phyloP scores from a whole-genome alignment of 1,140 invertebrate species.

The Drosophila fuyamai region DNA sequence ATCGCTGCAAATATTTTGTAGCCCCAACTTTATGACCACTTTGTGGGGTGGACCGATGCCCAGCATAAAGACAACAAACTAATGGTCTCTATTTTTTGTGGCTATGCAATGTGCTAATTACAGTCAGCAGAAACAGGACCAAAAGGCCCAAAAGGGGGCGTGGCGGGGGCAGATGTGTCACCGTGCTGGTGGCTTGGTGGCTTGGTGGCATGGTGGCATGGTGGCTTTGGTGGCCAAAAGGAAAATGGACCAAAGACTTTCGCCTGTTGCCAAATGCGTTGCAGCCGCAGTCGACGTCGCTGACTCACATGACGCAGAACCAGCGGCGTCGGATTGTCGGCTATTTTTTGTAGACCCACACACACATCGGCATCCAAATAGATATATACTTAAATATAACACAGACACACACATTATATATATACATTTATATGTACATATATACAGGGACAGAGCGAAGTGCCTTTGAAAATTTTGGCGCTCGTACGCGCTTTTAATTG shows the following conservation, averaged over 20 bases:
- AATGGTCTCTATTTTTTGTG: slow-evolving; percentile 4
- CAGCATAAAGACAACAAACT: slow-evolving; percentile 44
- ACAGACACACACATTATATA: neutral
- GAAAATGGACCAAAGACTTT: slow-evolving; percentile 54
- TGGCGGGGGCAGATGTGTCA: slow-evolving; percentile 21
- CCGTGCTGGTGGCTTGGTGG: slow-evolving; percentile 9
- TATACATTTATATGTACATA: neutral
- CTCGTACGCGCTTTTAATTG: slow-evolving; percentile 79
- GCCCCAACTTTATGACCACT: neutral
- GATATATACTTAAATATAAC: neutral
- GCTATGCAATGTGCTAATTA: slow-evolving; percentile 73
- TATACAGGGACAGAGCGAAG: slow-evolving; percentile 47
- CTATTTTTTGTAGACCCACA: slow-evolving; percentile 37
- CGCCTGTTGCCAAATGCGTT: slow-evolving; percentile 54
- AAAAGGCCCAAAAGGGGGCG: slow-evolving; percentile 40
- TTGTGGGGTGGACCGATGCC: slow-evolving; percentile 10
- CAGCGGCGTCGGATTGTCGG: slow-evolving; percentile 68
- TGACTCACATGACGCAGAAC: slow-evolving; percentile 82
- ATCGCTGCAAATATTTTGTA: too few species aligned
- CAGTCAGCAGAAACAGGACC: slow-evolving; percentile 65
- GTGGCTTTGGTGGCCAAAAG: slow-evolving; percentile 48
- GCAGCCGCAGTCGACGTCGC: slow-evolving; percentile 33
- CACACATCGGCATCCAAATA: neutral
- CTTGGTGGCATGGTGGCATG: slow-evolving; percentile 27
- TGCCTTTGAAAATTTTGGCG: slow-evolving; percentile 74